Evolutionary conservation across 2,888 invertebrate species (phyloP).

Genomic region (Troides helena): DNA sequence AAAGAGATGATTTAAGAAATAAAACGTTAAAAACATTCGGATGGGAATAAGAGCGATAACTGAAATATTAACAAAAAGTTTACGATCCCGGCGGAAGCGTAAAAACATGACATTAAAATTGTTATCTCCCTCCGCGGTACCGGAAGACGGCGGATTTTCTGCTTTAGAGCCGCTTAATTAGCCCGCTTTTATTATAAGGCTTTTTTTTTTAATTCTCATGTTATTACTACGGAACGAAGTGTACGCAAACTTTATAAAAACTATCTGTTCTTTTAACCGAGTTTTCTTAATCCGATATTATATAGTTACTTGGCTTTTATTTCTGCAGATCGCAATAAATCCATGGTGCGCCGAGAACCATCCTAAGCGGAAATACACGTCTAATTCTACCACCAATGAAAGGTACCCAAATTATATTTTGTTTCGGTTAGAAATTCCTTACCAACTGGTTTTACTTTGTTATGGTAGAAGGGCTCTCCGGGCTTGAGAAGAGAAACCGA

Average conservation of each 20-base stretch:
- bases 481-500: too few relatives aligned
- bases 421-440: too few relatives aligned
- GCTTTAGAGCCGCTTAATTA: conserved; percentile 10
- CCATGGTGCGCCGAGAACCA: too few relatives aligned
- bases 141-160: neutral
- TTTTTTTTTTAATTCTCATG: too few relatives aligned
- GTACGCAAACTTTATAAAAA: neutral
- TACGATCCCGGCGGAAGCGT: conserved; percentile 24
- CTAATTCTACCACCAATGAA: too few relatives aligned
- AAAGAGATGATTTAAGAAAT: neutral
- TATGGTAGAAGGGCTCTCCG: too few relatives aligned
- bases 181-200: conserved; percentile 3
- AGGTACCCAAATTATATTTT: too few relatives aligned
- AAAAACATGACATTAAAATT: conserved; percentile 19
- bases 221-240: neutral
- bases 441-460: too few relatives aligned
- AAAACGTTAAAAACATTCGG: conserved; percentile 1
- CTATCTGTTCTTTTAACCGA: neutral
- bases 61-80: conserved; percentile 20
- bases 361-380: too few relatives aligned
- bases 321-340: too few relatives aligned
- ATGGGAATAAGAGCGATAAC: conserved; percentile 8
- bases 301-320: too few relatives aligned
- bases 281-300: too few relatives aligned
- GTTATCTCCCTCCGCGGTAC: conserved; percentile 17